Base-by-base conservation (phyloP, 2,888 invertebrate species). In the Cantharis nigra region DNA sequence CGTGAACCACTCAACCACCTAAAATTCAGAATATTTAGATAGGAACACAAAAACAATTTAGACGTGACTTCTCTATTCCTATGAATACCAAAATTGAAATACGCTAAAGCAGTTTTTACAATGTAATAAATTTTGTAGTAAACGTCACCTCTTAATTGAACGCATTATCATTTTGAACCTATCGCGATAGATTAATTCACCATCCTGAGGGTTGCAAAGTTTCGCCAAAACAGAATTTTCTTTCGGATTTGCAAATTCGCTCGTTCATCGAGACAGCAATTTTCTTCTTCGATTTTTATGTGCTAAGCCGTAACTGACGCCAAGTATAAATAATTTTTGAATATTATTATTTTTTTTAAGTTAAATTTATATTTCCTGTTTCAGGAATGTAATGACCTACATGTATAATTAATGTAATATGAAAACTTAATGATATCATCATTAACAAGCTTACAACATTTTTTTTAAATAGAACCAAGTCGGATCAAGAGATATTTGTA, bases 1-100 rank as follows among this genome's bases (percentile, higher is more conserved):
- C 79, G 71, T 64, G 74, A 75, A 72, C 77, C 67, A 71, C 49
- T 73, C 72, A 73, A 69, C 49, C 73, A 65, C 70, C 69, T 77
- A 63, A 69, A 72, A 74, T 74, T 72, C 65, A 71, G 74, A 73
- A 70, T 63, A 62, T 62, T 69, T 62, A 28, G 62, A 73, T 63
- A 49, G 49, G 49, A 49, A 26, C 18, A 64, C 65, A 14, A 67
- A 67, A 67, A 67, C 20, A 67, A 67, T 23, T 67, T 67, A 67
- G 20, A 64, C 18, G 64, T 67, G 18, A 49, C 49, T 49, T 49
- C 49, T 49, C 49, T 49, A 49, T 49, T 49, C 49, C 49, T 49
- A 49, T 49, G 49, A 49, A 49, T 49, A 49, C 49, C 49, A 49
- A 49, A 49, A 49, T 49, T 49, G 49, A 49, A 49, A 49, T 49